phyloP scores from a whole-genome alignment of 2,797 vertebrate genomes.

The Helostoma temminkii region DNA sequence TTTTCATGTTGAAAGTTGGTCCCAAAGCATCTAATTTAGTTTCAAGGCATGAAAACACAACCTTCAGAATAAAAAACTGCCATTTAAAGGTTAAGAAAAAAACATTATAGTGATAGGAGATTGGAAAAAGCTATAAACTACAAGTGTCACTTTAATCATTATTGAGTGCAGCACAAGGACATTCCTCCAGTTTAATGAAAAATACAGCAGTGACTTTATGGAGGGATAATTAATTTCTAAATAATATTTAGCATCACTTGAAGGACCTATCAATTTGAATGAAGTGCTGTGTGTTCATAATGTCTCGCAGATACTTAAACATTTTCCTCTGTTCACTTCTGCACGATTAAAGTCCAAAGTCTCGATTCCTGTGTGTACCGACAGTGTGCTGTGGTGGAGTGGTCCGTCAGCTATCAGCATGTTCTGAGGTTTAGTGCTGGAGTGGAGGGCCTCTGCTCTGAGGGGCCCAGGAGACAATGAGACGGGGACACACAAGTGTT shows the following conservation, averaged over 20 bases:
- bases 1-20: neutral
- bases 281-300: constrained; percentile 1
- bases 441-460: constrained; percentile 65
- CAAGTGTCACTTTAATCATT: constrained; percentile 13
- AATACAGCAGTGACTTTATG: constrained; percentile 8
- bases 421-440: constrained; percentile 60
- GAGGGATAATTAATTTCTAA: constrained; percentile 29
- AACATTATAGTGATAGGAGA: constrained; percentile 20
- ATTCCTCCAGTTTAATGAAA: constrained; percentile 39
- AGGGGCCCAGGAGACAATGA: constrained; percentile 82
- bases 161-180: constrained; percentile 18
- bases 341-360: constrained; percentile 4
- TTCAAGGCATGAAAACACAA: neutral
- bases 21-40: neutral
- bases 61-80: neutral
- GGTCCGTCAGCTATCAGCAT: constrained; percentile 61
- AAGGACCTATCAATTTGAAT: neutral
- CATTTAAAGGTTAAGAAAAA: constrained; percentile 20
- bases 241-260: constrained; percentile 14
- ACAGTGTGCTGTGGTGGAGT: constrained; percentile 8
- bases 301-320: neutral
- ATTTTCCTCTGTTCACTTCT: neutral
- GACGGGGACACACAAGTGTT: constrained; percentile 86
- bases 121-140: constrained; percentile 38
- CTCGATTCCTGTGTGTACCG: constrained; percentile 12